These are phyloP conservation scores for Himalopsyche japonica DNA, from an alignment of 2,888 invertebrate species.

Conservation along the genomic window DNA sequence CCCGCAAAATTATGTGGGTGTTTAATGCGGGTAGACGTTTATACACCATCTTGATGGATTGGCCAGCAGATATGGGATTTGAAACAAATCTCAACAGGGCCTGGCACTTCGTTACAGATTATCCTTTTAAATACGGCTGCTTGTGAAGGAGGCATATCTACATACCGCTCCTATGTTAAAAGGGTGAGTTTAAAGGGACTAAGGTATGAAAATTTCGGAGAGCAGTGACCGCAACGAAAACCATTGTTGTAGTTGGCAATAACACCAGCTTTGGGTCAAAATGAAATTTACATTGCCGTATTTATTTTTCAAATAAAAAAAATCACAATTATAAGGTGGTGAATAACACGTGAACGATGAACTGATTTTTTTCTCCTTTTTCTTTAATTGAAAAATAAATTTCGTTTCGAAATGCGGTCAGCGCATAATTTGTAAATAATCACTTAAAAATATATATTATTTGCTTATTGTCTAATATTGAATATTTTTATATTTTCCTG, in stretches of 20 bases:
- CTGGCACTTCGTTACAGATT: conserved; percentile 40
- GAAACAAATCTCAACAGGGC: conserved; percentile 40
- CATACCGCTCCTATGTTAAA: background rate
- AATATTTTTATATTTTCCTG: no score
- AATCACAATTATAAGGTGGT: no score
- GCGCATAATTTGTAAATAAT: no score
- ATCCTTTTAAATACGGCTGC: conserved; percentile 33
- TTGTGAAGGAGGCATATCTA: background rate
- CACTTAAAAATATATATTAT: no score
- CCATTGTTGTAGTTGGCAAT: background rate
- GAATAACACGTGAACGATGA: no score
- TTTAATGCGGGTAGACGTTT: background rate
- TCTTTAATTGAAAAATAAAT: no score
- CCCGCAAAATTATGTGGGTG: background rate
- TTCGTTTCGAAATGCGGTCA: no score
- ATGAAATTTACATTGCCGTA: no score
- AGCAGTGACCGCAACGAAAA: background rate
- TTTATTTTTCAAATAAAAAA: no score
- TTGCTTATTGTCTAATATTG: no score
- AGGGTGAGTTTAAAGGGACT: background rate
- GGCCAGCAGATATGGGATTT: conserved; percentile 40
- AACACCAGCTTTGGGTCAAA: no score
- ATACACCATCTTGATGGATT: conserved; percentile 37
- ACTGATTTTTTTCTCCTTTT: no score
- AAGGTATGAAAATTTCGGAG: background rate